Conservation (phyloP, 37 sponge, comb jelly and placozoan genomes). For the Aplysina aerophoba region DNA sequence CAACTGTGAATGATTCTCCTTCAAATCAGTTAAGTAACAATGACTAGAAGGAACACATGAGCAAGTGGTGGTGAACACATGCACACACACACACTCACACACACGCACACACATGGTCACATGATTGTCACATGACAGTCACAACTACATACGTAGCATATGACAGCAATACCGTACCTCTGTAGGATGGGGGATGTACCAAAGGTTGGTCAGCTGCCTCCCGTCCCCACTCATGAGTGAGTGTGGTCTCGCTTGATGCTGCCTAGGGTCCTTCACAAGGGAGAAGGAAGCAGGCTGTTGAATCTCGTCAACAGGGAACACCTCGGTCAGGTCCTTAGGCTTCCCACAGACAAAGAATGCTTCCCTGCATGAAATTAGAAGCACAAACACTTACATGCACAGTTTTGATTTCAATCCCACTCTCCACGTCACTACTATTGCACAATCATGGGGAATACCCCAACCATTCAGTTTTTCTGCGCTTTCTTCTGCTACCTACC, state of each 20-base stretch:
- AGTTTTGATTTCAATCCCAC: no score
- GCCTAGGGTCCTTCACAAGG: slow-evolving; percentile 21
- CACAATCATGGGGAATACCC: no score
- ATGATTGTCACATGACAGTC: slow-evolving; percentile 15
- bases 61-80: no score
- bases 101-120: not conserved
- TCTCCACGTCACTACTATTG: no score
- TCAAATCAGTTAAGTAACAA: no score
- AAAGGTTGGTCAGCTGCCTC: slow-evolving; percentile 59
- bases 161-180: slow-evolving; percentile 54
- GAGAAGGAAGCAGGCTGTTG: not conserved
- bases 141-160: not conserved
- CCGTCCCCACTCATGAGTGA: slow-evolving; percentile 62
- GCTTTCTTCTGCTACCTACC: no score
- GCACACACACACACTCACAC: no score
- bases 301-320: not conserved
- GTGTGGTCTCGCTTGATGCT: slow-evolving; percentile 14
- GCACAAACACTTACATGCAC: no score
- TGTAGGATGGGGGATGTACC: slow-evolving; percentile 74
- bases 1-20: no score
- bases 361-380: not conserved
- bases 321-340: not conserved
- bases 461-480: no score
- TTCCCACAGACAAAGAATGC: slow-evolving; percentile 17
- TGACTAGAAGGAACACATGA: no score